A percentile compares a stretch with the other conserved stretches of the same genome.
phyloP scores from a whole-genome alignment of 2,888 invertebrate genomes.

The Nomada hirtipes region DNA sequence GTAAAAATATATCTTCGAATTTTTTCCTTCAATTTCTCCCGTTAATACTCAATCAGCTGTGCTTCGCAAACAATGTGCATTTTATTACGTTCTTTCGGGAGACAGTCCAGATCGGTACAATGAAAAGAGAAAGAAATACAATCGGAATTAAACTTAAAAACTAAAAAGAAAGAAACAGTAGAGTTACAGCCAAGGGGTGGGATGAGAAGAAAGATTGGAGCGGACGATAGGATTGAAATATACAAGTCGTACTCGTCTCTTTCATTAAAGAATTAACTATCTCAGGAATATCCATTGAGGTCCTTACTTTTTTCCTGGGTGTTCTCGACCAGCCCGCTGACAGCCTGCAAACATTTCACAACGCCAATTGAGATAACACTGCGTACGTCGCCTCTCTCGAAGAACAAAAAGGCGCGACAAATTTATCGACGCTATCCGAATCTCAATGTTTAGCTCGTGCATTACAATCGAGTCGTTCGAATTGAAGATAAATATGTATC shows the following conservation, averaged over 20 bases:
- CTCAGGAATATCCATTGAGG: conserved; percentile 82
- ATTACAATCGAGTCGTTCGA: neutral
- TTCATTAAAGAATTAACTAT: conserved; percentile 60
- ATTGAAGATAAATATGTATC: no score
- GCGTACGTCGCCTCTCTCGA: neutral
- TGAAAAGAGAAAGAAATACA: conserved; percentile 37
- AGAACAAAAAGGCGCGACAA: neutral
- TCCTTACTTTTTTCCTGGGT: conserved; percentile 92
- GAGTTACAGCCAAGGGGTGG: conserved; percentile 21
- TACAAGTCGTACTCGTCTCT: conserved; percentile 48
- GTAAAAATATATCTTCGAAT: conserved; percentile 8
- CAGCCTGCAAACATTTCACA: conserved; percentile 87
- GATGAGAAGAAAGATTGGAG: no score
- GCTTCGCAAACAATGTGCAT: conserved; percentile 9
- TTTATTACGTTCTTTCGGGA: conserved; percentile 42
- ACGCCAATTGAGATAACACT: neutral
- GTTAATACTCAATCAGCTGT: conserved; percentile 28
- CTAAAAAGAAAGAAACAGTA: conserved; percentile 21
- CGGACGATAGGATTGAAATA: conserved; percentile 33
- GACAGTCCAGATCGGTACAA: conserved; percentile 34
- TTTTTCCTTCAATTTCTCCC: neutral
- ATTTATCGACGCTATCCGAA: neutral
- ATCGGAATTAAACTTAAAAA: conserved; percentile 41
- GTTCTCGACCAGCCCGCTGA: conserved; percentile 92
- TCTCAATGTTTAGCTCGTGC: neutral